A percentile compares a stretch with the other conserved stretches of the same genome.
phyloP scores from a whole-genome alignment of 1,140 invertebrate genomes.

The Orchesella cincta region DNA sequence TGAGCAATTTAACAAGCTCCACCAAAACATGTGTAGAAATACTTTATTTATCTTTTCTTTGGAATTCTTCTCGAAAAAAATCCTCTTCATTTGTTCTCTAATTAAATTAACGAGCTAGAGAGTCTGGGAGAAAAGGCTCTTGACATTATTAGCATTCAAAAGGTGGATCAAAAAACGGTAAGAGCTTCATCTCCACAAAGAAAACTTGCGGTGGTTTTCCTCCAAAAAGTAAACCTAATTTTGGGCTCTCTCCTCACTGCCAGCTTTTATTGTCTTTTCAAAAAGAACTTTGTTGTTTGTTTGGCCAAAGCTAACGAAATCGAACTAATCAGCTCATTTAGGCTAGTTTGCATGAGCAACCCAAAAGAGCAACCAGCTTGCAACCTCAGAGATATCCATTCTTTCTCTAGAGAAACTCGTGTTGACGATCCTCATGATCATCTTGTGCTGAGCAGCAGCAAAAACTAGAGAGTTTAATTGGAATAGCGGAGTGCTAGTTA shows the following conservation, averaged over 20 bases:
- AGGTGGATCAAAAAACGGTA: neutral
- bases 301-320: neutral
- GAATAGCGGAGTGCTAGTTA: too few relatives aligned
- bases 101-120: constrained; percentile 25
- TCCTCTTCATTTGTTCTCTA: constrained; percentile 15
- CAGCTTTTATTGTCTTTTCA: too few relatives aligned
- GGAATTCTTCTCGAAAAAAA: neutral
- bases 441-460: neutral
- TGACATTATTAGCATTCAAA: constrained; percentile 20
- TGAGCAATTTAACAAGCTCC: neutral
- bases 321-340: constrained; percentile 21
- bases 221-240: neutral
- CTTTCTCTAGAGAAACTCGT: neutral
- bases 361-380: neutral
- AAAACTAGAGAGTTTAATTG: neutral
- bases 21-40: neutral
- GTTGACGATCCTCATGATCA: neutral
- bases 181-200: neutral
- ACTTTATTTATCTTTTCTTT: neutral
- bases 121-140: neutral
- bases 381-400: too few relatives aligned
- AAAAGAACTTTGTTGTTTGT: neutral
- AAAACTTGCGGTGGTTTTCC: neutral
- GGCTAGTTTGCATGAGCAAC: neutral
- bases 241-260: too few relatives aligned